A percentile compares a stretch with the other conserved stretches of the same genome.
These are phyloP conservation scores for Alaudala cheleensis DNA, from an alignment of 2,113 vertebrate species.

Conservation along the genomic window DNA sequence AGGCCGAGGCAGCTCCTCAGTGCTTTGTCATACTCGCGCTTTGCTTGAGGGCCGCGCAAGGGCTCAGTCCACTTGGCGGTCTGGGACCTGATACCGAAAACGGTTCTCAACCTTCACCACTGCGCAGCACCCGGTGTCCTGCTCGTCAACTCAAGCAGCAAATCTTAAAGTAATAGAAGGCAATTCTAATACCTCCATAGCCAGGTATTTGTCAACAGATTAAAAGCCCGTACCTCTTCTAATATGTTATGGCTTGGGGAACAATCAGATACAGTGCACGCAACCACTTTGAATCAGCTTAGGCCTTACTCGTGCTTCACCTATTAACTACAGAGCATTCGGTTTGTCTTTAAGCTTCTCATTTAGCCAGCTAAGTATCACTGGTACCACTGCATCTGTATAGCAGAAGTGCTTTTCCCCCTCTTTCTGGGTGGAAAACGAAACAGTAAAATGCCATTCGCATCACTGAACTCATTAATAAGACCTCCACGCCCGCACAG, in stretches of 20 bases:
- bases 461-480: rapidly evolving
- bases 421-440: neutral
- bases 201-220: neutral
- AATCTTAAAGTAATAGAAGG: slow-evolving; percentile 1
- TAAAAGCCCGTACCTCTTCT: neutral
- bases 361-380: neutral
- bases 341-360: neutral
- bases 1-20: neutral
- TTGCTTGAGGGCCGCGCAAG: neutral
- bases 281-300: neutral
- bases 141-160: neutral
- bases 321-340: neutral
- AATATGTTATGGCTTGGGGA: neutral
- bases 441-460: neutral
- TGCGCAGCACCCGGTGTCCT: neutral
- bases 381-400: no score
- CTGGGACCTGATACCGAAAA: neutral
- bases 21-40: neutral
- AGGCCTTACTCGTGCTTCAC: neutral
- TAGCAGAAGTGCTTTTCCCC: neutral
- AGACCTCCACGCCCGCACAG: neutral
- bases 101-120: neutral
- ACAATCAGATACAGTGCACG: neutral
- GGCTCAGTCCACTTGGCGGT: neutral
- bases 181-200: neutral